These are phyloP conservation scores for Stictonetta naevosa DNA, from an alignment of 2,113 vertebrate species.

Conservation along the genomic window DNA sequence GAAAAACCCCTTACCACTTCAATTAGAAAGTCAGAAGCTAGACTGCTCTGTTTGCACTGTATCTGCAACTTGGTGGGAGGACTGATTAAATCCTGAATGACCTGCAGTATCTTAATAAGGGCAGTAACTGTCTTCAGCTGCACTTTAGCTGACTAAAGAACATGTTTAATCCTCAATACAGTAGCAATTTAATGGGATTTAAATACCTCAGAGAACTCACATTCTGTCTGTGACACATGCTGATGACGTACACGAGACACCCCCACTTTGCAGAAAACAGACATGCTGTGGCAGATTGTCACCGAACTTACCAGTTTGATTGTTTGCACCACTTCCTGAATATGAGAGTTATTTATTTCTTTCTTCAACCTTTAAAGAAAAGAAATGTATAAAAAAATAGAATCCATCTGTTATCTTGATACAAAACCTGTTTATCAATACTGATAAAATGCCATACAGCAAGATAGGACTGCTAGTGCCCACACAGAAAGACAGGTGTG, in stretches of 20 bases:
- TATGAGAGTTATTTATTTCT: conserved; percentile 81
- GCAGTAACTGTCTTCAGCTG: background rate
- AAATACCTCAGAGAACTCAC: background rate
- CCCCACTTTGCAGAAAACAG: background rate
- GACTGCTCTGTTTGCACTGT: background rate
- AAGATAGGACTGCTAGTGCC: background rate
- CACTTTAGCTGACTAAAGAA: background rate
- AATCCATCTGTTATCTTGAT: background rate
- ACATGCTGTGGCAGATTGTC: background rate
- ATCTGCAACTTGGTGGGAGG: background rate
- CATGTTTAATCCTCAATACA: rapidly evolving
- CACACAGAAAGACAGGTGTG: background rate
- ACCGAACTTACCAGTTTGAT: conserved; percentile 74
- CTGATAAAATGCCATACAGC: too few relatives aligned
- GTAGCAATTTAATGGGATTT: background rate
- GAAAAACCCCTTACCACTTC: background rate
- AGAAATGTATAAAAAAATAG: background rate
- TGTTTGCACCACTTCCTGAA: conserved; percentile 81
- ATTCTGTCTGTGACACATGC: background rate
- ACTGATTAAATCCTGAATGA: rapidly evolving
- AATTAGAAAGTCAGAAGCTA: background rate
- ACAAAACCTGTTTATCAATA: background rate
- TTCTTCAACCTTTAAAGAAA: conserved; percentile 78
- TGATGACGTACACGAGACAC: rapidly evolving
- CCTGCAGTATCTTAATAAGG: rapidly evolving